Base-by-base conservation (phyloP, 64 coral and sea anemone species). In the Hydrozoanthus tunicans region DNA sequence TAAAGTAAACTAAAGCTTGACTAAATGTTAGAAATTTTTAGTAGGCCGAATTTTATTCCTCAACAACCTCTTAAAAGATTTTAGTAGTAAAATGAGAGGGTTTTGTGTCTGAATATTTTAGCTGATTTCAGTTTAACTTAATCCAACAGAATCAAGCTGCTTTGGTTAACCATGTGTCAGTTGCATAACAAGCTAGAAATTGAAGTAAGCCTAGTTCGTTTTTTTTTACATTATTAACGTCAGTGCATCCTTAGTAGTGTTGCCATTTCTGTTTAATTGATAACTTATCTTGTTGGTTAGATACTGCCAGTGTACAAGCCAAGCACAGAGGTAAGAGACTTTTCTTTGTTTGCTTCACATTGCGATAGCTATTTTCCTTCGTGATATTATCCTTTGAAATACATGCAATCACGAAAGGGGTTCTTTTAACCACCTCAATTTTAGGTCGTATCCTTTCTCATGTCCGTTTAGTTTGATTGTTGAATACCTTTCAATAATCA, bases 301-400 rank as follows among this genome's bases (percentile, higher is more conserved):
- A 93, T 96, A 77, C 85, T 96, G 24, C 95, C 95, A 23, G 92
- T 96, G 27, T 96, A 96, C 60, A 93, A 96, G 58, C 95, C 95
- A 81, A 83, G 81, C 78, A 93, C 92, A 6, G 95, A 96, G 64
- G 93, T 94, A 91, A 88, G 84, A 60, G 27, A 55, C 32, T 17
- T 15, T 5, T 4, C 79, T 55, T 11, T 9, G 9, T 7, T 20
- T 78, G 9, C 79, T 83, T 26, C 43, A 12, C 43, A 15, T 43
- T 43, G 32, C 2, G 32, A 43, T 43, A 43, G 32, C 32, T 43
- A 43, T 43, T 43, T 43, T 20, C 32, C 2, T 2, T 43, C 32
- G 32, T 43, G 32, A 43, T 43, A 43, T 43, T 43, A 43, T 1
- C 32, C 32, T 43, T 43, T 43, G 32, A 43, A 43, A 43, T 43